Evolutionary conservation across 2,113 vertebrate species (phyloP), one percentile per base, ranked within the genome.

Genomic region (Melanerpes aurifrons): DNA sequence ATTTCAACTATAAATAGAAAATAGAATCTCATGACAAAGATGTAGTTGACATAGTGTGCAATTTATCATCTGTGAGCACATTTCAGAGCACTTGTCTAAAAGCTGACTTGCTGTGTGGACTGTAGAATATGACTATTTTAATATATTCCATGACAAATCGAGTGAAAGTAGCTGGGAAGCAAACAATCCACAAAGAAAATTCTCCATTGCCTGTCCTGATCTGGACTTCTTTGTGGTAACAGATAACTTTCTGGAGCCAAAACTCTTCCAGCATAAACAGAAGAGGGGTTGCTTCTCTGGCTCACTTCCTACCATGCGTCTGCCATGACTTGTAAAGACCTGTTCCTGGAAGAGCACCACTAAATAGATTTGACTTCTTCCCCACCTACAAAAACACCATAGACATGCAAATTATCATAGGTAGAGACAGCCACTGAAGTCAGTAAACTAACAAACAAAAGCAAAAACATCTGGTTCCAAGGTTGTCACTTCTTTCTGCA

Each of bases 1-100:
- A 94, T 96, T 97, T 98, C 79, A 96, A 87, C 86, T 97, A 94
- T 92, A 96, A 98, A 97, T 96, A 95, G 95, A 95, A 89, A 93
- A 95, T 62, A 57, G 77, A 93, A 66, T 90, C 94, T 96, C 75
- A 69, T 94, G 95, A 95, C 91, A 96, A 94, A 96, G 90, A 96
- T 92, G 79, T 89, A 95, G 82, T 48, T 95, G 96, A 92, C 91
- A 95, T 74, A 82, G 86, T 90, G 63, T 94, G 93, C 96, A 95
- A 95, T 97, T 97, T 94, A 96, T 96, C 95, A 96, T 95, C 88
- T 92, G 81, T 83, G 90, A 89, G 72, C 79, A 87, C 76, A 71
- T 97, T 95, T 95, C 92, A 94, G 90, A 96, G 89, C 79, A 82
- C 73, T 78, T 77, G 72, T 88, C 77, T 95, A 94, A 95, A 96